These are phyloP conservation scores for Agrochola lota DNA, from an alignment of 2,888 invertebrate species.

Conservation along the genomic window DNA sequence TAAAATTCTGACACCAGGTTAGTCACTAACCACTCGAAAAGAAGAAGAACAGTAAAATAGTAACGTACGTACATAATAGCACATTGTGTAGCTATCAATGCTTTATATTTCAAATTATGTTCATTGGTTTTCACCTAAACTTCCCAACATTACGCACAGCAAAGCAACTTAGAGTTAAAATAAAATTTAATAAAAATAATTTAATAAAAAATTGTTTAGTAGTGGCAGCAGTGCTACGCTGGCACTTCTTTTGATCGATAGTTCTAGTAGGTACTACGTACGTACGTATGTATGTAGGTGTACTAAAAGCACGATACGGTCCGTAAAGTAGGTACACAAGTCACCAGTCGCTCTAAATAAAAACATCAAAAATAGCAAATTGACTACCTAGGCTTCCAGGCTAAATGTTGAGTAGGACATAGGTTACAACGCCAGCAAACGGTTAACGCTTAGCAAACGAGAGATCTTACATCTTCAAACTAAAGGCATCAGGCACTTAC, in stretches of 20 bases:
- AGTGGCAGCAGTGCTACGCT: neutral
- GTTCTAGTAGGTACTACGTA: too few species aligned
- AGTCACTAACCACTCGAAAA: too few species aligned
- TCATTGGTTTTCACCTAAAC: neutral
- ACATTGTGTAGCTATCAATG: neutral
- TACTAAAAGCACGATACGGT: too few species aligned
- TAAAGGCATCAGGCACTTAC: conserved; percentile 77
- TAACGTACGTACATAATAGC: too few species aligned
- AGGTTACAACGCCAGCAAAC: conserved; percentile 24
- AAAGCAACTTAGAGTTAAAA: neutral
- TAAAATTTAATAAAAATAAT: neutral
- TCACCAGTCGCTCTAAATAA: neutral
- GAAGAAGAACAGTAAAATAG: neutral
- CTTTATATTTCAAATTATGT: neutral
- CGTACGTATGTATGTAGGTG: neutral
- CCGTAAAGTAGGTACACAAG: neutral
- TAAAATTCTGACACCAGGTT: too few species aligned
- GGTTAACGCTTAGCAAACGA: conserved; percentile 37
- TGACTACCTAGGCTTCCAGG: neutral
- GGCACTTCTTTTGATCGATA: neutral
- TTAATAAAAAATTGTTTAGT: too few species aligned
- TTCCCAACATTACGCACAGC: conserved; percentile 3
- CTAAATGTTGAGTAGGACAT: neutral
- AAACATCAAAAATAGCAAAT: neutral
- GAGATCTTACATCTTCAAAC: neutral